Percentiles rank a stretch among this genome's conserved stretches.
Evolutionary conservation across 1,140 invertebrate genomes (phyloP).

Genomic region (Caenorhabditis tropicalis): DNA sequence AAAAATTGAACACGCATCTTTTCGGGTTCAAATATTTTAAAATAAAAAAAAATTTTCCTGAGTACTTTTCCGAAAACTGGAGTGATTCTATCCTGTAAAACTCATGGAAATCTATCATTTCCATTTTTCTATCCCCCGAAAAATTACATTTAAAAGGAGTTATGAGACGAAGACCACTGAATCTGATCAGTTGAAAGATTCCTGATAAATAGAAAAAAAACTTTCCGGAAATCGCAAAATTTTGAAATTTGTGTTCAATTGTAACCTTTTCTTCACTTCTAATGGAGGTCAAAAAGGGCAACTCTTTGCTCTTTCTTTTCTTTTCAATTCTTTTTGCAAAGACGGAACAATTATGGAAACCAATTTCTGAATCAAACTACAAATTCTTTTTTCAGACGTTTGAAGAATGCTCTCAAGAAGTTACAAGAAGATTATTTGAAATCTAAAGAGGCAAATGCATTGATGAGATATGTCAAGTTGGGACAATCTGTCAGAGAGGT

Average conservation of each 20-base stretch:
- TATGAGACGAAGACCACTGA: neutral
- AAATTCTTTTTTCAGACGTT: slow-evolving; percentile 44
- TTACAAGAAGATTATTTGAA: slow-evolving; percentile 66
- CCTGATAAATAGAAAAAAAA: neutral
- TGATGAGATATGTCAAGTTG: slow-evolving; percentile 64
- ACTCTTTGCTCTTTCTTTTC: neutral
- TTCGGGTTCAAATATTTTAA: too few relatives aligned
- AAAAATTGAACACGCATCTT: too few relatives aligned
- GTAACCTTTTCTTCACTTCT: too few relatives aligned
- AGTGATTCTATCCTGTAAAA: too few relatives aligned
- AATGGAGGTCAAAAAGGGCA: too few relatives aligned
- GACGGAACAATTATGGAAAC: neutral
- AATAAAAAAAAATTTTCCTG: too few relatives aligned
- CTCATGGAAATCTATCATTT: too few relatives aligned
- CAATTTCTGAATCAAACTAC: neutral
- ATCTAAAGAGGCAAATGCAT: slow-evolving; percentile 64
- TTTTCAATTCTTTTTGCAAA: neutral
- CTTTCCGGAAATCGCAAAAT: neutral
- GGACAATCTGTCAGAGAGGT: slow-evolving; percentile 66
- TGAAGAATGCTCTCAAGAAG: slow-evolving; percentile 65
- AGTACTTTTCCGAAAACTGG: too few relatives aligned
- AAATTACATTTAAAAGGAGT: too few relatives aligned
- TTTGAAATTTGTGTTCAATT: too few relatives aligned
- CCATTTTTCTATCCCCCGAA: too few relatives aligned
- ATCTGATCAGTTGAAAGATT: neutral